phyloP scores from a whole-genome alignment of 2,797 vertebrate genomes.

The Peromyscus aztecus region DNA sequence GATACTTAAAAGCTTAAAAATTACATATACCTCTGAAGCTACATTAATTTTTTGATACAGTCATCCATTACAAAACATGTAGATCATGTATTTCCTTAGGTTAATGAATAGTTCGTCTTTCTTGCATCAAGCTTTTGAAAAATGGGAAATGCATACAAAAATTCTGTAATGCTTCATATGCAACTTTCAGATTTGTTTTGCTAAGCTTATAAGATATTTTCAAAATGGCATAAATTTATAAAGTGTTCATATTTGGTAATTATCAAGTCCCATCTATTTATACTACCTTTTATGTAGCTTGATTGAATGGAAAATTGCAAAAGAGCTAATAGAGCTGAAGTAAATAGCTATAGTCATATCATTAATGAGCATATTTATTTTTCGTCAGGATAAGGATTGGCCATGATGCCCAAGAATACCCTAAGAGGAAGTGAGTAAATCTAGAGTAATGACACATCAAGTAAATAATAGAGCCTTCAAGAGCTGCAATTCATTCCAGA shows the following conservation, averaged over 20 bases:
- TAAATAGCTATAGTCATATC: neutral
- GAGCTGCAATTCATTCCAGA: constrained; percentile 65
- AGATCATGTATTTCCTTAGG: neutral
- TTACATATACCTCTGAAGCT: neutral
- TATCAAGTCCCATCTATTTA: neutral
- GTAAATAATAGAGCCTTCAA: constrained; percentile 61
- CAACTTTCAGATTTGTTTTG: constrained; percentile 13
- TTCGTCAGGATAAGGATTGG: neutral
- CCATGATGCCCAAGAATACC: neutral
- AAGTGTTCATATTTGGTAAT: neutral
- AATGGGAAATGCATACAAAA: constrained; percentile 13
- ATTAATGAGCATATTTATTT: neutral
- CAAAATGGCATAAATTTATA: constrained; percentile 48
- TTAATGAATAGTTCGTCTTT: neutral
- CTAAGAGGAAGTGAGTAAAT: constrained; percentile 60
- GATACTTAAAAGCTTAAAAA: neutral
- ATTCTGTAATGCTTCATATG: neutral
- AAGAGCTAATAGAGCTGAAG: neutral
- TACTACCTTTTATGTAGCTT: neutral
- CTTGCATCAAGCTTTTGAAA: neutral
- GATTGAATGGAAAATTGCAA: constrained; percentile 23
- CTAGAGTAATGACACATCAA: constrained; percentile 31
- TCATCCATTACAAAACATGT: neutral
- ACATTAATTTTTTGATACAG: neutral
- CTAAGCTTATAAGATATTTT: neutral